Percentiles rank a stretch among this genome's conserved stretches.
phyloP scores from a whole-genome alignment of 2,113 vertebrate species.

The Plecturocebus donacophilus region DNA sequence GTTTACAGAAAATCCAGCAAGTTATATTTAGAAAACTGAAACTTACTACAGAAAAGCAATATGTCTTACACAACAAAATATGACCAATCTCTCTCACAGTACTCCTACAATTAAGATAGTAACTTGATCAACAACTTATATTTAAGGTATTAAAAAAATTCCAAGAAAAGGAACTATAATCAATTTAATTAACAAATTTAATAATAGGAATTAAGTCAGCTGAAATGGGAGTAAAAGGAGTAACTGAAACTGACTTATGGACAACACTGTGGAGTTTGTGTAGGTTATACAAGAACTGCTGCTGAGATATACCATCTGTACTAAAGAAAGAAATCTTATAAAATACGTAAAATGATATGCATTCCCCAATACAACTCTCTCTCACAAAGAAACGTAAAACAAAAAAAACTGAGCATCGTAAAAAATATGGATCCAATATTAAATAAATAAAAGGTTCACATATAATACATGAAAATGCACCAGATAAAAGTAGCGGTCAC shows the following conservation, averaged over 20 bases:
- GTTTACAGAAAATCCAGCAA: no score
- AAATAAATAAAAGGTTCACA: not conserved
- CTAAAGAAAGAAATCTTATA: no score
- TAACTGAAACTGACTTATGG: not conserved
- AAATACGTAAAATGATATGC: not conserved
- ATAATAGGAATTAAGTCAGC: not conserved
- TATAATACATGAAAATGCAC: not conserved
- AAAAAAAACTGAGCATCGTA: not conserved
- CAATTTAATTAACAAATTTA: not conserved
- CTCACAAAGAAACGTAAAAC: not conserved
- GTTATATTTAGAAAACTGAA: no score
- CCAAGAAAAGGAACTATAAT: no score
- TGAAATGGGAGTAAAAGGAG: not conserved
- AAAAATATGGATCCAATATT: not conserved
- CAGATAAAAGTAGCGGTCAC: not conserved
- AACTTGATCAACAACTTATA: no score
- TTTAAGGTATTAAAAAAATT: no score
- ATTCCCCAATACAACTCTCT: not conserved
- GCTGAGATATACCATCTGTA: not conserved
- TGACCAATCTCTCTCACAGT: no score
- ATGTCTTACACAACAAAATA: no score
- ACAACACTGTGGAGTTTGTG: not conserved
- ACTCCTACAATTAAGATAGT: no score
- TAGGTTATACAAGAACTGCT: not conserved
- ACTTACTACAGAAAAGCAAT: no score